Evolutionary conservation across 2,888 invertebrate species (phyloP), one percentile per base, ranked within the genome.

Genomic region (Flexamia atlantica): DNA sequence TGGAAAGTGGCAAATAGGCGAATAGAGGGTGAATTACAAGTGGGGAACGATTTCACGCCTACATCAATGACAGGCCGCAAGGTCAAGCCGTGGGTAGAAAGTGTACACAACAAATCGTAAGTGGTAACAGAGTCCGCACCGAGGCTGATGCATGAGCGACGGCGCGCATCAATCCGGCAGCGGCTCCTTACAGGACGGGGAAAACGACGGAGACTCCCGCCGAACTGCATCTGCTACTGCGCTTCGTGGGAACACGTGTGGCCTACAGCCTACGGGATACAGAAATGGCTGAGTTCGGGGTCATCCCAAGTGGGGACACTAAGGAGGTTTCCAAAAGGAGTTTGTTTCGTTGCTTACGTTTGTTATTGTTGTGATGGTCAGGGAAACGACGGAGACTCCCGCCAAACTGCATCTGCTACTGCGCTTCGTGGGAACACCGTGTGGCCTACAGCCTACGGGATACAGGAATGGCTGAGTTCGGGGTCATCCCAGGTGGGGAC

Each of bases 1-100:
- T 32, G 79, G 79, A 79, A 79, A 79, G 79, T 79, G 50, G 57
- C 79, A 20, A 68, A 57, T 57, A 28, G 14, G 64, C 23, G 40
- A 40, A 72, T 72, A 23, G n/a, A n/a, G 20, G 40, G 42, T 40
- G 72, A 30, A 57, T 30, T 30, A 64, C 64, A 53, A 9, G 64
- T 64, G 64, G 14, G 46, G 46, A 46, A 57, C 57, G 57, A 57
- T 57, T 64, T 64, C 64, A 57, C 57, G 25, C 57, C 57, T 57
- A 57, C 53, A 53, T 53, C 70, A 32, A 7, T 40, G 72, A 23
- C 20, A 72, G 32, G 72, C 2, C 72, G 20, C 23, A 9, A 40
- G 72, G 72, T 72, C 72, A 72, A 20, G 9, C 14, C 68, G 30
- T 30, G 68, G 64, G 14, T 64, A 64, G 64, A 64, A 64, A 64